Base-by-base conservation (phyloP, 1,140 invertebrate species). In the Ostrea denselamellosa region DNA sequence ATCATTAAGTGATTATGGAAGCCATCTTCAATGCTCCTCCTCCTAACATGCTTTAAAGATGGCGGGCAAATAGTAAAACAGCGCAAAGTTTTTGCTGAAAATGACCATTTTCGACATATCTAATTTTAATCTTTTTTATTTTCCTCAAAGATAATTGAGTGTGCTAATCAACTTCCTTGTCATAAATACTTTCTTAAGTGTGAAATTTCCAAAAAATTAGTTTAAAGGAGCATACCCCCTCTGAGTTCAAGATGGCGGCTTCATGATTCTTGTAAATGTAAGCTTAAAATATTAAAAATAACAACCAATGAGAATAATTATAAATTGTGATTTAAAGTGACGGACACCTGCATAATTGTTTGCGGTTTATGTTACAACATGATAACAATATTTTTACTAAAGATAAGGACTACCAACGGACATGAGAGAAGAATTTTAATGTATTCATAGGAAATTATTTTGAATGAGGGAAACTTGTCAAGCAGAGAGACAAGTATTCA, bases 371-470 rank as follows among this genome's bases (percentile, higher is more conserved):
- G 83, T 85, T 85, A 85, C 54, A 34, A 85, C 28, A 19, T 85
- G 58, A 88, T 86, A 81, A 90, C 77, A 88, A 54, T 88, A 88
- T 86, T 86, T 88, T 85, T 81, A 68, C 83, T 71, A 82, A 81
- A 85, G 87, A 85, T 88, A 88, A 82, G 87, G 51, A 68, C 82
- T 68, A 85, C 65, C 25, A 88, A 62, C 87, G 87, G 87, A 88
- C 84, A 85, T 88, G 83, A 81, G 83, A 88, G 65, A 85, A 85
- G 83, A 85, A 85, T 85, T 88, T 85, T 85, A 85, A 81, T 85
- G 68, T 85, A 58, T 81, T 56, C 54, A 82, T 65, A 88, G 87
- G 87, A 85, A 88, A 82, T 62, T 82, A 62, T 85, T n/a, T 85
- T 83, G 44, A 52, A 53, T 83, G 82, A 52, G 44, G 44, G 82